A percentile compares a stretch with the other conserved stretches of the same genome.
phyloP scores from a whole-genome alignment of 2,113 vertebrate species.

The Marcusenius ussheri region DNA sequence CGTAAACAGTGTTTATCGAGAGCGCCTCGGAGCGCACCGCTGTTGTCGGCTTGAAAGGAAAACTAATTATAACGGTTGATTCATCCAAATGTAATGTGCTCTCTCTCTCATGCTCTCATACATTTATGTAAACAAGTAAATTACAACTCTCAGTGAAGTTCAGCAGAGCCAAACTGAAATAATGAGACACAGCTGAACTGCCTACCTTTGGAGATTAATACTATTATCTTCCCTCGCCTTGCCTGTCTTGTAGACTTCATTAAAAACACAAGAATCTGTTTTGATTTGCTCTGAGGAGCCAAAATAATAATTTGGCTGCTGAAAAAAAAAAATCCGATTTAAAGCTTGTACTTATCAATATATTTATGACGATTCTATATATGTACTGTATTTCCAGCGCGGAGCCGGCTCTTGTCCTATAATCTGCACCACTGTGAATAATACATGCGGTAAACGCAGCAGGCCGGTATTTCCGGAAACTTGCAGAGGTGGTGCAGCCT shows the following conservation, averaged over 20 bases:
- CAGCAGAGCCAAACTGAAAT: constrained; percentile 17
- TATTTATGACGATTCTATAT: not conserved
- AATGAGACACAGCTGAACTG: constrained; percentile 4
- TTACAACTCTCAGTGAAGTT: constrained; percentile 19
- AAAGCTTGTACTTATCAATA: constrained; percentile 12
- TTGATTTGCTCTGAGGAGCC: not conserved
- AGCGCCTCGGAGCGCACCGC: not conserved
- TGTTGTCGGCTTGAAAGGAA: constrained; percentile 10
- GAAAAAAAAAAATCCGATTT: not conserved
- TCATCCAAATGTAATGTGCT: constrained; percentile 23
- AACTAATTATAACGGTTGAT: constrained; percentile 22
- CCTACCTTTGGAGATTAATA: constrained; percentile 12
- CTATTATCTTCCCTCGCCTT: not conserved
- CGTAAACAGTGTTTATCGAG: not conserved
- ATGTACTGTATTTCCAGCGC: not conserved
- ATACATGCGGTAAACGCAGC: not conserved
- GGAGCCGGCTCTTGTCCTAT: not conserved
- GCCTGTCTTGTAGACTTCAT: constrained; percentile 6
- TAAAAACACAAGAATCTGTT: constrained; percentile 7
- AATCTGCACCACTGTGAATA: constrained; percentile 2
- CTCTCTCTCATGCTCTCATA: constrained; percentile 23
- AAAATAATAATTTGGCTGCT: constrained; percentile 7
- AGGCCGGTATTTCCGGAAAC: not conserved
- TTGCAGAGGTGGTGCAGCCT: not conserved
- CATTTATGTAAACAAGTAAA: constrained; percentile 25